Conservation (phyloP, 2,888 invertebrate species). For the Oxytorus armatus region DNA sequence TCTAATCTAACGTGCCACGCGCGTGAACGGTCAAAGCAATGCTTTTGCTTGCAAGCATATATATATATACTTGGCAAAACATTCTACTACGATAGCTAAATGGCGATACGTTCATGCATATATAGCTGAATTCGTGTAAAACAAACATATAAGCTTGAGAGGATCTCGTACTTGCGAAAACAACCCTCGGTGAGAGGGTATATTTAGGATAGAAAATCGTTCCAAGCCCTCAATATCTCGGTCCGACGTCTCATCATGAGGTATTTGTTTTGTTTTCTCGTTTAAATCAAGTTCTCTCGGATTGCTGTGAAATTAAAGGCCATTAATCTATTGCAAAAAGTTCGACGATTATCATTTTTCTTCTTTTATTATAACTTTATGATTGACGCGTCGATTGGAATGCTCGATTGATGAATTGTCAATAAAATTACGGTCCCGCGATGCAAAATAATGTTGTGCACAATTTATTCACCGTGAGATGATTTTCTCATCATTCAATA, state of each 20-base stretch:
- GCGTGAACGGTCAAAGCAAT: constrained; percentile 9
- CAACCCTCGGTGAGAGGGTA: not conserved
- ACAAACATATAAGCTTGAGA: too few species aligned
- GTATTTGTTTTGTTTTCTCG: constrained; percentile 6
- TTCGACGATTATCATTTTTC: not conserved
- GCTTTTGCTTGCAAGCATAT: constrained; percentile 32
- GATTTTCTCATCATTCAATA: not conserved
- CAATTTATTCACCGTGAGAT: too few species aligned
- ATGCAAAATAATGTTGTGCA: too few species aligned
- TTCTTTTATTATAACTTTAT: not conserved
- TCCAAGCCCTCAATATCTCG: constrained; percentile 21
- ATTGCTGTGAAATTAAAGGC: constrained; percentile 33
- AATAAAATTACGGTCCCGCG: not conserved
- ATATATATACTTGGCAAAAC: not conserved
- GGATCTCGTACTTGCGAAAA: constrained; percentile 56
- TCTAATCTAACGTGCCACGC: constrained; percentile 30
- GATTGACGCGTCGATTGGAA: constrained; percentile 34
- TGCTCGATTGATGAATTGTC: constrained; percentile 33
- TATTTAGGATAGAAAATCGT: constrained; percentile 28
- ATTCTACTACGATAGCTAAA: not conserved
- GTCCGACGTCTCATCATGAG: constrained; percentile 24
- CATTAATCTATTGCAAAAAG: not conserved
- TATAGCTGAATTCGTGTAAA: not conserved
- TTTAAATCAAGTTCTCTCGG: constrained; percentile 7
- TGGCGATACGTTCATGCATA: not conserved